Base-by-base conservation (phyloP, 2,797 vertebrate genomes). In the Tenualosa ilisha region DNA sequence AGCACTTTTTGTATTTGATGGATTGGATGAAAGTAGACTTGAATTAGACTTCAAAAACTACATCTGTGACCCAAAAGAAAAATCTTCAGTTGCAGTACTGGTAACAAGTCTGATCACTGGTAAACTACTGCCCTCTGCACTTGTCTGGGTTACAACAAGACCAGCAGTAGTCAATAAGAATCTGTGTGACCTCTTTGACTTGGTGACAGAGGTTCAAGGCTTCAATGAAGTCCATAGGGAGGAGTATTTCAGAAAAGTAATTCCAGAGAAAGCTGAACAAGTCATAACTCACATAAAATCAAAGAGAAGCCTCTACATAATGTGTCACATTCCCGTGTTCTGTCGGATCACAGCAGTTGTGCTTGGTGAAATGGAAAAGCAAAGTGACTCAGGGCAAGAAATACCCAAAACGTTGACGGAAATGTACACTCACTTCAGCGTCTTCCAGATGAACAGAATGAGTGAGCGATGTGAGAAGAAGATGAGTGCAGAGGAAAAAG, bases 241-340 rank as follows among this genome's bases (percentile, higher is more conserved):
- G 3, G 54, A 56, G 54, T 56, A 56, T 20, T 56, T 56, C 54
- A 15, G 54, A 15, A 56, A 56, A 20, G 54, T 56, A 11, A 17
- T 56, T 56, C 15, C 15, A 20, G 54, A 56, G 43, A 82, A 49
- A 22, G 51, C 43, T 20, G 51, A 26, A 46, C 20, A 82, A 50
- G 9, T 50, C 81, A 82, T 82, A 46, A n/a, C 46, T 8, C 50
- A 50, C 81, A 50, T 49, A 13, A 82, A 82, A 46, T 50, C 43
- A 49, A 53, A 46, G 49, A 53, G n/a, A 26, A 46, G 46, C 46
- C 46, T 46, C 7, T 46, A 46, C 46, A 46, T 46, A 4, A 46
- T 46, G 46, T 46, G 81, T 50, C 81, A 82, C 81, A 82, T 82
- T 20, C 81, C 81, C 0, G 81, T 82, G 7, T 82, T 82, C 51